Base-by-base conservation (phyloP, 2,113 vertebrate genomes). In the Narcine bancroftii region DNA sequence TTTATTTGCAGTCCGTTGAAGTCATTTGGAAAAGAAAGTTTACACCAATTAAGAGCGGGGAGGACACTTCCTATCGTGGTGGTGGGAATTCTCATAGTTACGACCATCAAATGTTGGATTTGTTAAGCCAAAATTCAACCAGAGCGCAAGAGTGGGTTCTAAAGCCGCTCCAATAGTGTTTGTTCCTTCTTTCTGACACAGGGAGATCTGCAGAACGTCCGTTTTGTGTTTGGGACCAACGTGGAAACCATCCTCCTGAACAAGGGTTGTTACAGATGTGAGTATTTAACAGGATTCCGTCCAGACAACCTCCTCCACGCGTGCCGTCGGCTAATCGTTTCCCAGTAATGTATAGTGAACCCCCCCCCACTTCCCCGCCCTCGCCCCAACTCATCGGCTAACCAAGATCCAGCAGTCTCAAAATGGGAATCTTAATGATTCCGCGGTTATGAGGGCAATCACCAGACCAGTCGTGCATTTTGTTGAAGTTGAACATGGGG, bases 151-250 rank as follows among this genome's bases (percentile, higher is more conserved):
- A 11, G 45, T 81, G 72, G 36, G 53, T 53, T 85, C 33, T 83
- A 0, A 66, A 89, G 87, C 21, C 0, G 63, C 65, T 91, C 65
- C 65, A 91, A 91, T 10, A 26, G 11, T 47, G 60, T 66, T 45
- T 91, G 10, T 89, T 66, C 60, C 39, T 89, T 66, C 87, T 91
- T 17, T 87, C 21, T 91, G 24, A 15, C 94, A 87, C 95, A 99
- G 99, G 99, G 99, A 94, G 96, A 97, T 92, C 97, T 99, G 93
- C 99, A 99, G 96, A 99, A 99, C 77, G 97, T 99, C 94, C 96
- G 96, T 65, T 99, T 99, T 94, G 98, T 99, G 63, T 99, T 99
- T 94, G 97, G 98, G 94, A 98, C 98, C 79, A 97, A 97, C 81
- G 94, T 98, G 92, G 97, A 99, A 94, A 96, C 96, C 81, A 97